Evolutionary conservation across 2,888 invertebrate genomes (phyloP).

Genomic region (Pheosia gnoma): DNA sequence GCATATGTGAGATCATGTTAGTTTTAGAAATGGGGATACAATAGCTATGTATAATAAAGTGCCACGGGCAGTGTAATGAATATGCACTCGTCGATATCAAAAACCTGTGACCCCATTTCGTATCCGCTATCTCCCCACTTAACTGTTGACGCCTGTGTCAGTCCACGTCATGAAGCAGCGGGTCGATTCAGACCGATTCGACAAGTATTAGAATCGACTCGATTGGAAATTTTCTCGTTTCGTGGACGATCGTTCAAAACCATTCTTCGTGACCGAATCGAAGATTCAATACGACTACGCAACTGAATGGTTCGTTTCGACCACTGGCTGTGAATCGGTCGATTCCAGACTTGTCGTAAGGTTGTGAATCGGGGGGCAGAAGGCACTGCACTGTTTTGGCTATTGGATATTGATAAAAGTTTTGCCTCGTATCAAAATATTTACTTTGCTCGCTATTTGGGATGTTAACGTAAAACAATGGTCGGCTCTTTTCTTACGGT

Average conservation of each 20-base stretch:
- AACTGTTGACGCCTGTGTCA: conserved; percentile 23
- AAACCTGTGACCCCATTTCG: conserved; percentile 50
- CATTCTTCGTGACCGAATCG: too few relatives aligned
- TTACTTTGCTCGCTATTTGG: conserved; percentile 3
- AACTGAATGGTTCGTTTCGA: too few relatives aligned
- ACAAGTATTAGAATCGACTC: too few relatives aligned
- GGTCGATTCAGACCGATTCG: not conserved
- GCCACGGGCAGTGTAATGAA: conserved; percentile 19
- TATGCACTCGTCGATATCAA: conserved; percentile 40
- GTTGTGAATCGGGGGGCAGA: conserved; percentile 15
- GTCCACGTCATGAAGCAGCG: conserved; percentile 42
- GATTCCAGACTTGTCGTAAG: too few relatives aligned
- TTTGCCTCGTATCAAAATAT: conserved; percentile 11
- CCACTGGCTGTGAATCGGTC: too few relatives aligned
- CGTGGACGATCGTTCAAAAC: too few relatives aligned
- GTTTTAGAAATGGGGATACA: too few relatives aligned
- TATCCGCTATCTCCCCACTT: conserved; percentile 52
- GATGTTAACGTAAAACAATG: not conserved
- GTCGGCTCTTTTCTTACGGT: not conserved
- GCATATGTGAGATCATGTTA: too few relatives aligned
- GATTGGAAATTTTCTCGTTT: too few relatives aligned
- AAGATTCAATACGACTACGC: too few relatives aligned
- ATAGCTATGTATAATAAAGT: too few relatives aligned
- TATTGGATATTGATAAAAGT: conserved; percentile 40
- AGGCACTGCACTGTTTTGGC: conserved; percentile 40